Evolutionary conservation across 2,113 vertebrate genomes (phyloP).

Genomic region (Serinus canaria): DNA sequence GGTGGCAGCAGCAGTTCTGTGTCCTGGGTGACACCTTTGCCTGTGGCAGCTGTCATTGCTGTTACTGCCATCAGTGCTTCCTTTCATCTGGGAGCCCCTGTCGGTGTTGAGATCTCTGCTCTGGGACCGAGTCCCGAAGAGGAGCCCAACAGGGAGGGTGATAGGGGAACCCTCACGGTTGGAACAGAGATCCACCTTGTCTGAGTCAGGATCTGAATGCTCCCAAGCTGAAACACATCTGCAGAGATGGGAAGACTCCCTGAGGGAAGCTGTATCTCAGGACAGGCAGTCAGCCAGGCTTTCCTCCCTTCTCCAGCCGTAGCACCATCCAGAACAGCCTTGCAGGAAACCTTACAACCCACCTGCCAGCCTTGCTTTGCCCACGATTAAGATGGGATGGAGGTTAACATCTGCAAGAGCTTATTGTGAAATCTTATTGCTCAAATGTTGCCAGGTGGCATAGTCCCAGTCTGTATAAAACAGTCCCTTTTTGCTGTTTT

Average conservation of each 20-base stretch:
- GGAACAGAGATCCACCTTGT: neutral
- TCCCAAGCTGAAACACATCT: neutral
- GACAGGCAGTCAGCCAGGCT: neutral
- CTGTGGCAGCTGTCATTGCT: neutral
- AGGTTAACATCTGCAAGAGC: neutral
- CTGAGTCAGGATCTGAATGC: neutral
- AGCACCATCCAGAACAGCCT: neutral
- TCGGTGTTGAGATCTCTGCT: neutral
- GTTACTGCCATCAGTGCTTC: neutral
- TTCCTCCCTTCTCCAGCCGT: neutral
- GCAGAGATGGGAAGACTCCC: neutral
- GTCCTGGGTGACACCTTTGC: neutral
- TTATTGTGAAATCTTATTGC: neutral
- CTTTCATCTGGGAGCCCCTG: neutral
- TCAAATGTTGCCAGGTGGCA: neutral
- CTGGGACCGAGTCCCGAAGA: neutral
- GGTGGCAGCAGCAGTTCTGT: constrained; percentile 20
- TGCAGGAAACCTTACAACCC: neutral
- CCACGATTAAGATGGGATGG: neutral
- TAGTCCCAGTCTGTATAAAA: neutral
- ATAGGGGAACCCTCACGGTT: rapidly evolving
- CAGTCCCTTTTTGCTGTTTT: neutral
- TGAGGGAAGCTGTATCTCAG: neutral
- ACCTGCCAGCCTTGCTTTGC: neutral
- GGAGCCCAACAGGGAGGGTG: neutral